Conservation (phyloP, 2,888 invertebrate species). For the Lasiommata megera region DNA sequence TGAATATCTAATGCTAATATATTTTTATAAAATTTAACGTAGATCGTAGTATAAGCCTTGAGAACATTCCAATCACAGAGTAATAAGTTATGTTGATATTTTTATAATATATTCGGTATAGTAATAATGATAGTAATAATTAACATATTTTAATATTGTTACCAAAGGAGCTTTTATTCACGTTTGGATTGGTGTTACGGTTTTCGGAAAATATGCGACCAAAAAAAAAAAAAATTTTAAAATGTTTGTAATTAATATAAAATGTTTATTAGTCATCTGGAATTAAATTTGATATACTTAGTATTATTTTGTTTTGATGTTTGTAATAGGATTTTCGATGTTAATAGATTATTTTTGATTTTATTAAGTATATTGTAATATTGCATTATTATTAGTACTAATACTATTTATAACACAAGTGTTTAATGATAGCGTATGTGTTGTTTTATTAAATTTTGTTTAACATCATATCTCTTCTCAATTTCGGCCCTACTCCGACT, state of each 20-base stretch:
- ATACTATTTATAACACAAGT: slow-evolving; percentile 31
- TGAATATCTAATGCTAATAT: slow-evolving; percentile 28
- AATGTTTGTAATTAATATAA: slow-evolving; percentile 10
- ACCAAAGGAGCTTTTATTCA: slow-evolving; percentile 45
- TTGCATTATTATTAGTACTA: slow-evolving; percentile 11
- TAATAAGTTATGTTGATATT: slow-evolving; percentile 33
- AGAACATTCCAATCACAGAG: slow-evolving; percentile 41
- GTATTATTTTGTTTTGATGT: slow-evolving; percentile 25
- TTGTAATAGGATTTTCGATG: slow-evolving; percentile 20
- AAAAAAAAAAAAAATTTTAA: slow-evolving; percentile 25
- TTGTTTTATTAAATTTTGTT: slow-evolving; percentile 34
- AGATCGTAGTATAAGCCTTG: slow-evolving; percentile 20
- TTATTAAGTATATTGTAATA: slow-evolving; percentile 19
- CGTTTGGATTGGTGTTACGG: slow-evolving; percentile 26
- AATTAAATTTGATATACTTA: not conserved
- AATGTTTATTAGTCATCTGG: slow-evolving; percentile 5
- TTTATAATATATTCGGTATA: slow-evolving; percentile 29
- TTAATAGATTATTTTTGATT: slow-evolving; percentile 19
- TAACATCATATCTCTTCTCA: slow-evolving; percentile 17
- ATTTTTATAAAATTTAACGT: slow-evolving; percentile 29
- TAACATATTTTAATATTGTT: slow-evolving; percentile 35
- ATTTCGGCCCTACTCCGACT: too few species aligned
- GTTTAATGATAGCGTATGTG: slow-evolving; percentile 31
- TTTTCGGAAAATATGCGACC: slow-evolving; percentile 27
- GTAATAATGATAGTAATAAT: slow-evolving; percentile 19